A percentile compares a stretch with the other conserved stretches of the same genome.
Conservation (phyloP, 2,888 invertebrate species). For the Parnassius smintheus region DNA sequence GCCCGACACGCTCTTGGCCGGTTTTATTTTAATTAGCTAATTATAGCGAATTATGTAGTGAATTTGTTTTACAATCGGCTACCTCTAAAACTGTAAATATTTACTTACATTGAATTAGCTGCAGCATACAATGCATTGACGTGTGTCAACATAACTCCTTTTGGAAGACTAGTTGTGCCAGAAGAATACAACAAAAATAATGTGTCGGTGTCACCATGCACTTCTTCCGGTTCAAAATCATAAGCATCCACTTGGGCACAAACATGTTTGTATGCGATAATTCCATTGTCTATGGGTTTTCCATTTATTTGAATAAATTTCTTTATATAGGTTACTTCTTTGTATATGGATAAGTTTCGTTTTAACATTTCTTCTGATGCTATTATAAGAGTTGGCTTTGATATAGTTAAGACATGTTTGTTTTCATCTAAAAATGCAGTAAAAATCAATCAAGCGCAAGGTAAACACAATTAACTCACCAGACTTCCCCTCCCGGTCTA, state of each 20-base stretch:
- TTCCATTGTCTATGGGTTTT: conserved; percentile 46
- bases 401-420: conserved; percentile 83
- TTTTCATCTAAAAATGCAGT: conserved; percentile 75
- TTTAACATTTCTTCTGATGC: conserved; percentile 70
- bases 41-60: no score
- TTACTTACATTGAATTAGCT: conserved; percentile 66
- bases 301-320: conserved; percentile 84
- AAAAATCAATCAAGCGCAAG: no score
- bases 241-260: conserved; percentile 51
- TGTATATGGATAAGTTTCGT: conserved; percentile 41
- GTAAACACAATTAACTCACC: not conserved
- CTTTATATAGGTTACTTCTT: conserved; percentile 45
- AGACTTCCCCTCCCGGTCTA: no score
- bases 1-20: no score
- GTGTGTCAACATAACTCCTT: conserved; percentile 88
- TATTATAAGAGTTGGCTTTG: conserved; percentile 84
- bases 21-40: no score
- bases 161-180: conserved; percentile 89
- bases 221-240: conserved; percentile 34
- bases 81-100: not conserved
- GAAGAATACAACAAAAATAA: conserved; percentile 79
- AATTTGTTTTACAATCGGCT: no score
- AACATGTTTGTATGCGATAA: conserved; percentile 55
- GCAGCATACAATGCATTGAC: conserved; percentile 67
- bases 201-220: conserved; percentile 35